Conservation (phyloP, 2,888 invertebrate species). For the Acanthoscelides obtectus region DNA sequence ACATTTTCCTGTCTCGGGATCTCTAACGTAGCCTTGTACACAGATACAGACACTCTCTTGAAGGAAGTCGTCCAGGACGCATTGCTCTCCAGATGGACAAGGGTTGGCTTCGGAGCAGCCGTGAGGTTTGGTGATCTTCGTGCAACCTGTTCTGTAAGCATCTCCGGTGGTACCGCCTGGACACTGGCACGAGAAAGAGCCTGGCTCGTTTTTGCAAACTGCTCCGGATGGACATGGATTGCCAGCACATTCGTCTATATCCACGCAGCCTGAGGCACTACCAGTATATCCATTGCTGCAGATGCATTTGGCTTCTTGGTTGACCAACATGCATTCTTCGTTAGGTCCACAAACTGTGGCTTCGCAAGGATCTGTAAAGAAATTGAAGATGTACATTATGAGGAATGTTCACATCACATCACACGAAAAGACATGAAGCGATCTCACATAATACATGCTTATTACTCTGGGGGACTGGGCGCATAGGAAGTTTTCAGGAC, state of each 20-base stretch:
- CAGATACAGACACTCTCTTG: conserved; percentile 85
- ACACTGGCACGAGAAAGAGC: conserved; percentile 83
- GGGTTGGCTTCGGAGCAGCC: conserved; percentile 72
- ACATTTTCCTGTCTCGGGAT: conserved; percentile 68
- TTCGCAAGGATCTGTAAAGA: conserved; percentile 80
- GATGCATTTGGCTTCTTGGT: conserved; percentile 77
- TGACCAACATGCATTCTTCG: conserved; percentile 82
- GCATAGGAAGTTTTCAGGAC: no score
- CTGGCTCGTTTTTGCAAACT: conserved; percentile 84
- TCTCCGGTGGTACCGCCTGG: conserved; percentile 77
- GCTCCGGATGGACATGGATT: conserved; percentile 82
- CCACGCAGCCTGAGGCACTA: conserved; percentile 66
- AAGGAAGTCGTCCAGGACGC: conserved; percentile 68
- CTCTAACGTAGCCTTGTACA: conserved; percentile 79
- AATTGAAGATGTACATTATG: neutral
- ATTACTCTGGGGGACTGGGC: no score
- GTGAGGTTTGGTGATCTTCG: conserved; percentile 58
- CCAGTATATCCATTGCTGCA: conserved; percentile 81
- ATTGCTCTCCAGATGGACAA: conserved; percentile 81
- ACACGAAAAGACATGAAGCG: no score
- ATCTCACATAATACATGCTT: no score
- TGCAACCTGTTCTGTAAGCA: conserved; percentile 74
- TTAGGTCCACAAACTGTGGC: conserved; percentile 78
- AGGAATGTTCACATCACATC: no score
- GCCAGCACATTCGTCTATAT: conserved; percentile 81